Base-by-base conservation (phyloP, 2,113 vertebrate genomes). In the Petaurus breviceps region DNA sequence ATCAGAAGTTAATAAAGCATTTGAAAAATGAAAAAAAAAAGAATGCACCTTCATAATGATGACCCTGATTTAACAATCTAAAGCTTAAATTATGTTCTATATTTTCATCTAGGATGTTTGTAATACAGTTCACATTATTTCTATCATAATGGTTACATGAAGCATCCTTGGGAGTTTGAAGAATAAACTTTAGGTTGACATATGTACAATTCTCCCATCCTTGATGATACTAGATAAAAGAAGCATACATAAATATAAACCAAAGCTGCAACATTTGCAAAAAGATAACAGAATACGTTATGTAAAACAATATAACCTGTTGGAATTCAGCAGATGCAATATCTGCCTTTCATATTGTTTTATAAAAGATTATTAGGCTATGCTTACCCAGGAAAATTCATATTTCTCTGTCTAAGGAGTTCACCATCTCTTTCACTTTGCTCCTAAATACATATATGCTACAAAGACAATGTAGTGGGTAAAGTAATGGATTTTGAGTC, bases 261-360 rank as follows among this genome's bases (percentile, higher is more conserved):
- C 89, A n/a, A 1, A 93, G 12, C 9, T 90, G 91, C 12, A 25
- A 89, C 3, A 0, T 93, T 94, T 94, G 49, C 91, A 95, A 91
- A 46, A 93, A 96, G 90, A 6, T 1, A 52, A 96, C 93, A 55
- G 51, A 89, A 96, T 93, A 94, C 47, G 93, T n/a, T 90, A 14
- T 9, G 49, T 6, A 14, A 91, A 94, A 96, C 0, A 90, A 55
- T 93, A 22, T 31, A 95, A 57, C 95, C 51, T 95, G 52, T 94
- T 50, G 94, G n/a, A 51, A 89, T 95, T 94, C 90, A 95, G 92
- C 23, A 91, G 25, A 26, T 46, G 93, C 1, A 95, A 93, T 95
- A 43, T 97, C 52, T 94, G 12, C n/a, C n/a, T 96, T 97, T 95
- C 8, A 26, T 92, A 93, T 51, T 94, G 91, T 97, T 95, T 95